Evolutionary conservation across 2,113 vertebrate genomes (phyloP), one percentile per base, ranked within the genome.

Genomic region (Dendropsophus ebraccatus): DNA sequence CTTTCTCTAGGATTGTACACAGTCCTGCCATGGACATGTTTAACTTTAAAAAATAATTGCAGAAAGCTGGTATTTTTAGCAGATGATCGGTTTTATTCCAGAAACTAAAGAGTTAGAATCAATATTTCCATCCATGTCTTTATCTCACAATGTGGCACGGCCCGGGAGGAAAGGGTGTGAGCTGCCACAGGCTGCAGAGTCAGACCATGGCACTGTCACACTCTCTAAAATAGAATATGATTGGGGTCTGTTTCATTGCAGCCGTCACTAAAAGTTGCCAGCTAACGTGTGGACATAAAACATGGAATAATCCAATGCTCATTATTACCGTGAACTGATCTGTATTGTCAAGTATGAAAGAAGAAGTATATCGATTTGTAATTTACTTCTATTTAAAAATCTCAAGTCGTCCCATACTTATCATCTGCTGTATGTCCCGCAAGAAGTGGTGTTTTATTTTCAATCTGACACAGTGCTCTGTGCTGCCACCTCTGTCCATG

Each of bases 201-300:
- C 25, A 87, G 69, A 70, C 85, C 69, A 87, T 87, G 67, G 65
- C 85, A 81, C 77, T 87, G 85, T 87, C 85, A 87, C 78, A 74
- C 50, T 50, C 19, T 60, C 85, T 62, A 87, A 87, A 87, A 87
- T 87, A 87, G 85, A 81, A 86, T 72, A 86, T 74, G 35, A 87
- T 58, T 21, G 32, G 52, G 65, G 77, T 45, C 77, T 81, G 85
- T 62, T 87, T 87, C 35, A 81, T 87, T 30, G 85, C 78, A 81
- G 49, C 65, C 67, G 52, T 87, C 85, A 87, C 78, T 19, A 17
- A 25, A 56, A 72, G 32, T 81, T 86, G 77, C 67, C 77, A 86
- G 65, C 25, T 81, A 23, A 81, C 30, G 56, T 86, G 41, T 73
- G 41, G 62, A 81, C 37, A 58, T 87, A 19, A 41, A 37, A 87